These are phyloP conservation scores for Scaeva pyrastri DNA, from an alignment of 2,888 invertebrate species.

Conservation along the genomic window DNA sequence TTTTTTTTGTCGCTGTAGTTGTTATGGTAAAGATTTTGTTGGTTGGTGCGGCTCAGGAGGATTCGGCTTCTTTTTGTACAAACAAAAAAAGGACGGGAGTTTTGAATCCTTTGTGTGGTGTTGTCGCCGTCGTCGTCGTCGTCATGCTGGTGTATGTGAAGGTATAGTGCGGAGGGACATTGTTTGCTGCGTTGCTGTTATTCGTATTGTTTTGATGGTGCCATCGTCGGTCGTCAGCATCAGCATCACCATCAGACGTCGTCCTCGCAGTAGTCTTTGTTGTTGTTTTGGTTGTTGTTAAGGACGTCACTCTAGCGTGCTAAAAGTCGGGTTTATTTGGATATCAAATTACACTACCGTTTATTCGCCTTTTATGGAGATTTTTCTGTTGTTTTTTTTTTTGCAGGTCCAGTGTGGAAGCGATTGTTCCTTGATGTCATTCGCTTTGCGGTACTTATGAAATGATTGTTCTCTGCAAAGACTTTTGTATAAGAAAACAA, in stretches of 20 bases:
- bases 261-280: neutral
- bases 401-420: conserved; percentile 8
- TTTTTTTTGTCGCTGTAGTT: conserved; percentile 24
- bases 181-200: conserved; percentile 56
- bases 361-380: conserved; percentile 74
- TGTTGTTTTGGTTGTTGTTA: conserved; percentile 20
- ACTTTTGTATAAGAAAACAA: conserved; percentile 22
- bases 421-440: conserved; percentile 34
- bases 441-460: conserved; percentile 11
- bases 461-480: conserved; percentile 36
- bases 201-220: conserved; percentile 57
- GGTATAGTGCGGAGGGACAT: conserved; percentile 19
- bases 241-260: neutral
- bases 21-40: conserved; percentile 20
- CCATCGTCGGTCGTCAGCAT: neutral
- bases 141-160: neutral
- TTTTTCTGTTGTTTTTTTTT: conserved; percentile 32
- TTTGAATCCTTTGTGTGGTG: conserved; percentile 61
- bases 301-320: conserved; percentile 49
- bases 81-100: conserved; percentile 13
- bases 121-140: conserved; percentile 33
- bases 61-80: conserved; percentile 14
- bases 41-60: neutral
- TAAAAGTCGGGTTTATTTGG: conserved; percentile 74
- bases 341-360: conserved; percentile 75